Conservation (phyloP, 2,113 vertebrate species). For the Xerus inauris region DNA sequence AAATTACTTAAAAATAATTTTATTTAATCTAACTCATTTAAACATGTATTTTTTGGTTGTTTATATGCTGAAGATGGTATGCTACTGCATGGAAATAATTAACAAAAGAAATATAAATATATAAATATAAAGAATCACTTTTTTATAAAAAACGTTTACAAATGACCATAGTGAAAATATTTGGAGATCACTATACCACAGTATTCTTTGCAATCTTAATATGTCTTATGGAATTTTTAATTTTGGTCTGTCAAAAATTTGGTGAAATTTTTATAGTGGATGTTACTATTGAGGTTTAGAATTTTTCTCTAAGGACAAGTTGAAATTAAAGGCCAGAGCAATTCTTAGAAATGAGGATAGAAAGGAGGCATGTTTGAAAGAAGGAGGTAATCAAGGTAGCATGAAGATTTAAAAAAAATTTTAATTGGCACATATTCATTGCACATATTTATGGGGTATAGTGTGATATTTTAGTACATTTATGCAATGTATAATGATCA, state of each 20-base stretch:
- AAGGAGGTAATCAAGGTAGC: not conserved
- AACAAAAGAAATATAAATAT: not conserved
- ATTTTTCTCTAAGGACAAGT: not conserved
- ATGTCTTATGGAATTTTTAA: not conserved
- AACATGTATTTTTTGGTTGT: not conserved
- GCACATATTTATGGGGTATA: no score
- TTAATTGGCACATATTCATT: not conserved
- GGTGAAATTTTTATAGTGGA: not conserved
- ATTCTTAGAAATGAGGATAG: not conserved
- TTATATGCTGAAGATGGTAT: not conserved
- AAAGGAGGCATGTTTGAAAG: not conserved
- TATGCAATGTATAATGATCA: not conserved
- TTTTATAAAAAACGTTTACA: not conserved
- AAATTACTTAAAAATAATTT: not conserved
- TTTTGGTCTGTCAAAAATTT: not conserved
- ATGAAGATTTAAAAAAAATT: not conserved
- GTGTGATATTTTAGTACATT: not conserved
- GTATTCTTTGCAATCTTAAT: not conserved
- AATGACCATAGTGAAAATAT: not conserved
- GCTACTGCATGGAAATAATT: not conserved
- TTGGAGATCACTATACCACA: not conserved
- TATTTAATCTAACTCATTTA: not conserved
- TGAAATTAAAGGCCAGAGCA: not conserved
- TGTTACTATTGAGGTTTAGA: not conserved
- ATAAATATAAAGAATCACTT: not conserved